These are phyloP conservation scores for Anaspis maculata DNA, from an alignment of 2,888 invertebrate species.

Conservation along the genomic window DNA sequence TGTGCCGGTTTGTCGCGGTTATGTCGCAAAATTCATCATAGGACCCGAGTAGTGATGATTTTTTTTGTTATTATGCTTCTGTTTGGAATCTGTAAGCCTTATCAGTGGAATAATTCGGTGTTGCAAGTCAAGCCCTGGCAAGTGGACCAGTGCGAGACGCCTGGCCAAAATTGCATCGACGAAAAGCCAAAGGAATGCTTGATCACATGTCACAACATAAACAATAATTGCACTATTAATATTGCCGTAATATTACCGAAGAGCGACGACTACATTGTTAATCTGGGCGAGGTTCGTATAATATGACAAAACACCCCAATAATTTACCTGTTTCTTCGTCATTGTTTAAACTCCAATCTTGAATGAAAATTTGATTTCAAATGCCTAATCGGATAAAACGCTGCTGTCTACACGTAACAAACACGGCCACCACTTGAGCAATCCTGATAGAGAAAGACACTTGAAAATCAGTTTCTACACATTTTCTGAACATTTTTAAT, in stretches of 20 bases:
- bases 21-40: conserved; percentile 6
- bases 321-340: too few relatives aligned
- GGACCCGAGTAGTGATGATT: conserved; percentile 13
- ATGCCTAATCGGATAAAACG: too few relatives aligned
- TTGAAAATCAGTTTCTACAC: too few relatives aligned
- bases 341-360: too few relatives aligned
- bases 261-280: conserved; percentile 47
- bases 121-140: conserved; percentile 20
- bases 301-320: too few relatives aligned
- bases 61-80: conserved; percentile 7
- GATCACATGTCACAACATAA: conserved; percentile 29
- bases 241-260: conserved; percentile 59
- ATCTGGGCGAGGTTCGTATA: conserved; percentile 44
- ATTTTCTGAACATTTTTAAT: too few relatives aligned
- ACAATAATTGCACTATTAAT: conserved; percentile 52
- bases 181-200: conserved; percentile 3
- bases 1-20: conserved; percentile 4
- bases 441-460: too few relatives aligned
- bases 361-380: too few relatives aligned
- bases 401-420: too few relatives aligned
- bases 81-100: conserved; percentile 4
- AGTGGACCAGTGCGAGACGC: conserved; percentile 11
- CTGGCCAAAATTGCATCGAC: conserved; percentile 1
- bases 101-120: conserved; percentile 18
- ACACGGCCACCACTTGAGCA: too few relatives aligned